Evolutionary conservation across 2,113 vertebrate genomes (phyloP), one percentile per base, ranked within the genome.

Genomic region (Manacus vitellinus): DNA sequence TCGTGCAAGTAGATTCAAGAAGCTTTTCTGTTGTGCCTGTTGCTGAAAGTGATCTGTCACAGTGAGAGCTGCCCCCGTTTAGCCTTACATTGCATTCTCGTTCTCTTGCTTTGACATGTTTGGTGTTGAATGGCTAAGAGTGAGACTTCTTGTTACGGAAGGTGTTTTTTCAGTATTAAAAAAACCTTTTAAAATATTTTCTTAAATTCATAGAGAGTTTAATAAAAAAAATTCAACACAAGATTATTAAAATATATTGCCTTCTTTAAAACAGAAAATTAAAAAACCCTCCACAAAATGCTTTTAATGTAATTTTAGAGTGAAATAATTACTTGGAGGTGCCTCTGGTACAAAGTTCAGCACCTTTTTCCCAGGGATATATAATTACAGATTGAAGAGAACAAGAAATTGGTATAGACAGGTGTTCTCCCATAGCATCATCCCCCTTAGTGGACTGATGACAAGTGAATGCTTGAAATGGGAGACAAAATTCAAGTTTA

Each of bases 11-110:
- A 90, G 46, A 66, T 92, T 91, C 95, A 92, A 77, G 90, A 92
- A 92, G 88, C 78, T 94, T 94, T 96, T 90, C 92, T 61, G 62
- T 76, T 88, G 92, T 88, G 58, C 37, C 83, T 92, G 80, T 78
- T 94, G 85, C 85, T 92, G 88, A 88, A 95, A 90, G 82, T 63
- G 79, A 86, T 89, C 85, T 94, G 94, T 95, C 91, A 88, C 46
- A 37, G 44, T 85, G 85, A 94, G 79, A 93, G 51, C 78, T 92
- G 72, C 41, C 54, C 58, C 62, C 23, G 92, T 74, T 95, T 88
- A 89, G 58, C 92, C 82, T 88, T 79, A 28, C 41, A 11, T 41
- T 62, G 54, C 75, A 9, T 4, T 2, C 72, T 92, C 5, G 0
- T 90, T 72, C 85, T 76, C 82, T 23, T 23, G 8, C 72, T 94